Evolutionary conservation across 2,888 invertebrate species (phyloP).

Genomic region (Blera fallax): DNA sequence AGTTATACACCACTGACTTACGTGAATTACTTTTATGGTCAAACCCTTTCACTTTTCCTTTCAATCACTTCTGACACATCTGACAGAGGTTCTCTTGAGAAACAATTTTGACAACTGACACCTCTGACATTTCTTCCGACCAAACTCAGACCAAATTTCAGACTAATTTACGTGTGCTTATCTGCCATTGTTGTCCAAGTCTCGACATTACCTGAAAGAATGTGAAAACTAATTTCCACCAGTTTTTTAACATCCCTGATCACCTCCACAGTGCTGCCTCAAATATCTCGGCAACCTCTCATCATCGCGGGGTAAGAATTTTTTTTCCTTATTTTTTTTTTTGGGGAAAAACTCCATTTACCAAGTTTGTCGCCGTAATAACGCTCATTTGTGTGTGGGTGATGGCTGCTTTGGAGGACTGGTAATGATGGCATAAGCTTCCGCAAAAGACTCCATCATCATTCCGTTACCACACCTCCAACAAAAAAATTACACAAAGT

Average conservation of each 20-base stretch:
- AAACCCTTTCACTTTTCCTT: too few relatives aligned
- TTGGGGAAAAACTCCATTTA: slow-evolving; percentile 60
- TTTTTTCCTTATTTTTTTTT: slow-evolving; percentile 5
- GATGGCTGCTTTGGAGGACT: slow-evolving; percentile 21
- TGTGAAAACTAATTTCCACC: background rate
- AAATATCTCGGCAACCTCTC: background rate
- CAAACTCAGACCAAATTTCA: too few relatives aligned
- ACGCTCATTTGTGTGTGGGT: slow-evolving; percentile 51
- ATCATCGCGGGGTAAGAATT: background rate
- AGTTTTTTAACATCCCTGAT: background rate
- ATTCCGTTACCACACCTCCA: background rate
- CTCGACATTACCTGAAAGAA: background rate
- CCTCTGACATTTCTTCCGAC: too few relatives aligned
- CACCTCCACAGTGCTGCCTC: background rate
- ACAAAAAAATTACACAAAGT: background rate
- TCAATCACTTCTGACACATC: too few relatives aligned
- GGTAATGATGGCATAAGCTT: slow-evolving; percentile 66
- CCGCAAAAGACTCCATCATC: slow-evolving; percentile 58
- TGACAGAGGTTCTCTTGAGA: too few relatives aligned
- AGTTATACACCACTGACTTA: too few relatives aligned
- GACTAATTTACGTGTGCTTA: too few relatives aligned
- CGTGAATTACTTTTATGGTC: too few relatives aligned
- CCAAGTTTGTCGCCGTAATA: slow-evolving; percentile 58
- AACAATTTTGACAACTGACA: too few relatives aligned
- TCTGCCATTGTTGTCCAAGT: background rate